Base-by-base conservation (phyloP, 2,888 invertebrate genomes). In the Mongoloraphidia duomilia region DNA sequence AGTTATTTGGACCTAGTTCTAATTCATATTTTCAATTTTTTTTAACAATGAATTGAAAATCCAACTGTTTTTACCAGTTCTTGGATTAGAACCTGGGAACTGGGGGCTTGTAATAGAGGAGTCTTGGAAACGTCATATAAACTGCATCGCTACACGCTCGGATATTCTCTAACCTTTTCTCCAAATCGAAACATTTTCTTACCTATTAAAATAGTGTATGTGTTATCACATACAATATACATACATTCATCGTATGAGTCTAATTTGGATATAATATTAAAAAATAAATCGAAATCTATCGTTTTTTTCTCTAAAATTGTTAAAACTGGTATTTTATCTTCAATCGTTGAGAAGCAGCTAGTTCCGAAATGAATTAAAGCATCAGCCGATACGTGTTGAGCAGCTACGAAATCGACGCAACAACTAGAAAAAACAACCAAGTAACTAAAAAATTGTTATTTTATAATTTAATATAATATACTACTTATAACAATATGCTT, bases 361-460 rank as follows among this genome's bases (percentile, higher is more conserved):
- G 82, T 84, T 0, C 96, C 96, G 67, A 87, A 96, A 66, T 97
- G 96, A 48, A 97, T 77, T 2, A 96, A 71, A 34, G 84, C 82
- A 67, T 95, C 88, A 0, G 86, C 84, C 49, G 79, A 73, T 8
- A 90, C 80, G 66, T 96, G 96, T 64, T 86, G 81, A 0, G 94
- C 91, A 2, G 93, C 86, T 35, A 94, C 80, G 59, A 86, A 85
- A 66, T 93, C 92, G 3, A 90, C 80, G 64, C 93, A 93, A 65
- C 92, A 93, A 65, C 91, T 91, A 65, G 55, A 72, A 65, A 51
- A 52, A 52, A 52, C 46, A 14, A 41, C 40, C 34, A 36, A 17
- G 47, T 46, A 38, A 36, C 9, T 44, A 41, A 36, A 44, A 47
- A 49, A n/a, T 39, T 34, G 41, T 26, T 17, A 38, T 44, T 35